phyloP scores from a whole-genome alignment of 2,888 invertebrate genomes.

The Plagiodera versicolora region DNA sequence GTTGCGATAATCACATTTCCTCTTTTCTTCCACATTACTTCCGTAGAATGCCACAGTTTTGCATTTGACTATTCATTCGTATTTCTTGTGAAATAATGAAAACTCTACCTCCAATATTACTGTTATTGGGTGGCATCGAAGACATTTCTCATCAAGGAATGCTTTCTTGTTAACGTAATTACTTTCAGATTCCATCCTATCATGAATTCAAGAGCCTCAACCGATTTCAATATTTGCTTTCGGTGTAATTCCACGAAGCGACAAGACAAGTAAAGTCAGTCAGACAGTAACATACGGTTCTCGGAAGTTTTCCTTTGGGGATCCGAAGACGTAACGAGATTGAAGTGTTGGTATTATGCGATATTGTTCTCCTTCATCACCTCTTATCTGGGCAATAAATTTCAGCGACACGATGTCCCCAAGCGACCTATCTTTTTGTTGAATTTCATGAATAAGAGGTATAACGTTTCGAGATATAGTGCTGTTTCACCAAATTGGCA shows the following conservation, averaged over 20 bases:
- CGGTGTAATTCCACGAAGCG: not conserved
- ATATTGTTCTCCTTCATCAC: conserved; percentile 27
- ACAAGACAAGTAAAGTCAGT: not conserved
- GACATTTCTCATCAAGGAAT: too few relatives aligned
- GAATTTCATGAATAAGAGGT: conserved; percentile 11
- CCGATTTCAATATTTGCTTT: not conserved
- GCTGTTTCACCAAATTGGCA: not conserved
- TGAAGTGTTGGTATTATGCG: conserved; percentile 27
- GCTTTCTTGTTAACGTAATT: not conserved
- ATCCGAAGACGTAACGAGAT: conserved; percentile 20
- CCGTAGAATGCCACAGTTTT: too few relatives aligned
- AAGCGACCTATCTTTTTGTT: conserved; percentile 9
- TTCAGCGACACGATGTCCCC: conserved; percentile 14
- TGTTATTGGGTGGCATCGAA: too few relatives aligned
- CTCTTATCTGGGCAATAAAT: conserved; percentile 23
- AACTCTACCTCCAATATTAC: too few relatives aligned
- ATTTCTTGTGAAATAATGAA: too few relatives aligned
- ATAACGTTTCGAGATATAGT: not conserved
- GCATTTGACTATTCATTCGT: too few relatives aligned
- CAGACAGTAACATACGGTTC: conserved; percentile 20
- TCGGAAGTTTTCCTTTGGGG: conserved; percentile 18
- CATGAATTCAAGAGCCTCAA: not conserved
- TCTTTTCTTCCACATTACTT: too few relatives aligned
- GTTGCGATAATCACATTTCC: too few relatives aligned
- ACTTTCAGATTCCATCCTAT: not conserved